phyloP scores from a whole-genome alignment of 2,888 invertebrate species.

The Lepidonotus clava region DNA sequence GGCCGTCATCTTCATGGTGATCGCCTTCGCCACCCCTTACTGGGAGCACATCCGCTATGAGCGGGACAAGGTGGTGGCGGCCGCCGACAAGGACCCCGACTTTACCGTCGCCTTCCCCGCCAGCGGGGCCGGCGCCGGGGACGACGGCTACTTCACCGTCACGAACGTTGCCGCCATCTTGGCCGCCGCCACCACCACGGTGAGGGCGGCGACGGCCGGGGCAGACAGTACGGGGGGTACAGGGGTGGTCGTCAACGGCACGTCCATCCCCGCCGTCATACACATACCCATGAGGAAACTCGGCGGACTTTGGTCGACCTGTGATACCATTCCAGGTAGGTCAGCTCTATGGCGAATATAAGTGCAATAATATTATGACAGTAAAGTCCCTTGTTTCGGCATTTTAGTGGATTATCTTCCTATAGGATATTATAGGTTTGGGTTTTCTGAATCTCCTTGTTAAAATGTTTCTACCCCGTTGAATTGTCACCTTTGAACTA shows the following conservation, averaged over 20 bases:
- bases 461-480: too few species aligned
- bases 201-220: background rate
- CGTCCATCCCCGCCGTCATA: background rate
- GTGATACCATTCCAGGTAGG: conserved; percentile 56
- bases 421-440: too few species aligned
- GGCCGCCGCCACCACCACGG: background rate
- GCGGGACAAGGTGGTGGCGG: conserved; percentile 23
- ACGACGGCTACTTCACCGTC: conserved; percentile 31
- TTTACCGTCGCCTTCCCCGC: background rate
- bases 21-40: conserved; percentile 36
- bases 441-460: too few species aligned
- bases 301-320: conserved; percentile 54
- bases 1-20: conserved; percentile 38
- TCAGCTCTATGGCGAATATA: background rate
- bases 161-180: background rate
- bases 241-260: background rate
- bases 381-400: too few species aligned
- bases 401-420: too few species aligned
- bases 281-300: conserved; percentile 41
- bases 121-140: background rate
- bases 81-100: background rate
- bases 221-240: background rate
- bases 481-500: too few species aligned
- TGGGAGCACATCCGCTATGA: conserved; percentile 51
- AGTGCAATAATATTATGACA: too few species aligned